Evolutionary conservation across 2,797 vertebrate genomes (phyloP), one percentile per base, ranked within the genome.

Genomic region (Kryptolebias ocellatus): DNA sequence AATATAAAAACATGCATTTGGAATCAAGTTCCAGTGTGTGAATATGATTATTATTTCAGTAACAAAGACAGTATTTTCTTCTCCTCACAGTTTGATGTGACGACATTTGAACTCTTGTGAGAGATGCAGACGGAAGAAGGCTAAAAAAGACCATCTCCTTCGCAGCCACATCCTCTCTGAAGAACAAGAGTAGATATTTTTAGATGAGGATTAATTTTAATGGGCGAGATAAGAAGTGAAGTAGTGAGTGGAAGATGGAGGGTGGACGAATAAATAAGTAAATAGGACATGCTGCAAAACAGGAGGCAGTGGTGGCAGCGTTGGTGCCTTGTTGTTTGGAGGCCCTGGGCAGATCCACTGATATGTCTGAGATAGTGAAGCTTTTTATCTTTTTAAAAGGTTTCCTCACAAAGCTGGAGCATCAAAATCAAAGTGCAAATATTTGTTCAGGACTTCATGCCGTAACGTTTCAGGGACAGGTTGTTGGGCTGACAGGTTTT

Each of bases 181-280:
- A 20, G 53, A 78, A 76, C 70, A 68, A 76, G 67, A 80, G 64
- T 31, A 65, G 89, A 82, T 92, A 92, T 93, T 92, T 92, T 89
- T 92, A 92, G 92, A 90, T 59, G 64, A 85, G 84, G 86, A 89
- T 90, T 90, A 81, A 88, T 88, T 91, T 89, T 83, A 92, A 88
- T 89, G 88, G 81, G 67, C 50, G 73, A 90, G 87, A 90, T 90
- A 89, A 90, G 86, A 85, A 67, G 83, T 77, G 37, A 79, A 87
- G 83, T 78, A 12, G 66, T 74, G 79, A 83, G 79, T 75, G 84
- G 73, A 84, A 37, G 37, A 8, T 4, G 80, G 83, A 76, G 66
- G 82, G 82, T 18, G 11, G 46, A 80, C 20, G 67, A 70, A 84
- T 90, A 90, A 90, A 90, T 92, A 92, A 92, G 84, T 91, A 92